Conservation (phyloP, 2,888 invertebrate species). For the Spodoptera picta region DNA sequence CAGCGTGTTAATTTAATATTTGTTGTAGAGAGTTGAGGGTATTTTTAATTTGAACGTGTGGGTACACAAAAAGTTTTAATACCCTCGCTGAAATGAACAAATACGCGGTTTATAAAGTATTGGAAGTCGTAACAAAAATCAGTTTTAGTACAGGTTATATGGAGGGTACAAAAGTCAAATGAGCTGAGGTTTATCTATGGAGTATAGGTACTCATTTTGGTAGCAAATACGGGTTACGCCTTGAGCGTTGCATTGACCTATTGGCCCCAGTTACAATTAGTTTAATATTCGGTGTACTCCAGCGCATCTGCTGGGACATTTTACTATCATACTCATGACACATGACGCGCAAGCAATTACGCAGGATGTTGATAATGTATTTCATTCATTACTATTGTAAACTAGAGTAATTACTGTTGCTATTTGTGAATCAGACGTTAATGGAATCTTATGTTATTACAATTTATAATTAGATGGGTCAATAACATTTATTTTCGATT, state of each 20-base stretch:
- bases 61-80: no score
- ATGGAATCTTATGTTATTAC: conserved; percentile 51
- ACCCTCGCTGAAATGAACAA: no score
- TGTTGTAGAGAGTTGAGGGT: no score
- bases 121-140: no score
- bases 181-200: no score
- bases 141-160: no score
- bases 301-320: conserved; percentile 58
- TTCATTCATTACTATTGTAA: conserved; percentile 75
- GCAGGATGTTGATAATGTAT: conserved; percentile 81
- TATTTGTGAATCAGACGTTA: conserved; percentile 67
- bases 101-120: no score
- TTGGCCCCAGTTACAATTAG: conserved; percentile 49
- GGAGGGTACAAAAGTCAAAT: no score
- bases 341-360: conserved; percentile 75
- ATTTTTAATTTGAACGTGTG: no score
- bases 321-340: conserved; percentile 53
- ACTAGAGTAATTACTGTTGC: conserved; percentile 65
- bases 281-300: conserved; percentile 42
- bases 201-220: conserved; percentile 3
- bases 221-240: conserved; percentile 6
- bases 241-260: conserved; percentile 50
- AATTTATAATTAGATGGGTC: conserved; percentile 51
- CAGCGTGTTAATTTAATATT: no score
- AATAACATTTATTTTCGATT: conserved; percentile 33